Base-by-base conservation (phyloP, 2,888 invertebrate genomes). In the Andrena flavipes region DNA sequence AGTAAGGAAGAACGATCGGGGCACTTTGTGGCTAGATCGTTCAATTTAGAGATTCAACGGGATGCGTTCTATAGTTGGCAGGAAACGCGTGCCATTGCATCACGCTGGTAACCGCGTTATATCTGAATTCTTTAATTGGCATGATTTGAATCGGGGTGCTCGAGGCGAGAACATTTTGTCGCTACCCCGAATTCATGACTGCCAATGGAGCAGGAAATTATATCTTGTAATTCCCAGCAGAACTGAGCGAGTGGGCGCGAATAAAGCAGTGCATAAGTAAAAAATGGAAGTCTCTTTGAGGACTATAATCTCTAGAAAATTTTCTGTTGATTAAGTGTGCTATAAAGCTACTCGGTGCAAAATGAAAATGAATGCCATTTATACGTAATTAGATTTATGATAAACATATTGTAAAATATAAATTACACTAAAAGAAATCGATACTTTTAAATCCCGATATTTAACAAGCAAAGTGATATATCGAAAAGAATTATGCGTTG, bases 121-220 rank as follows among this genome's bases (percentile, higher is more conserved):
- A 76, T 62, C 71, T 72, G 72, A 88, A 86, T 87, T 88, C 80
- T 77, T 86, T 87, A 89, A 89, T 88, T 87, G 84, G 67, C 83
- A 78, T 83, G 85, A 89, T 86, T 84, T 51, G 70, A 72, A 68
- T 42, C 59, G 74, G 73, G 72, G 71, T 67, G 80, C 71, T 26
- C 64, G 62, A 67, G 59, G 62, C n/a, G 63, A 68, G 29, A 67
- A 54, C 51, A 56, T 59, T 70, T 70, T 29, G 42, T 26, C 59
- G 54, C 30, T 42, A 26, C 7, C 30, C 16, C 6, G 35, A 72
- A 54, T 59, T 51, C 13, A 20, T 29, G 20, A 48, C 20, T 20
- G 29, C 29, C 30, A 49, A 29, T 16, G 26, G 4, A 26, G 13
- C n/a, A 16, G 60, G 29, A 30, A 29, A 60, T 42, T 70, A 56